A percentile compares a stretch with the other conserved stretches of the same genome.
phyloP scores from a whole-genome alignment of 2,113 vertebrate species.

The Hystrix brachyura region DNA sequence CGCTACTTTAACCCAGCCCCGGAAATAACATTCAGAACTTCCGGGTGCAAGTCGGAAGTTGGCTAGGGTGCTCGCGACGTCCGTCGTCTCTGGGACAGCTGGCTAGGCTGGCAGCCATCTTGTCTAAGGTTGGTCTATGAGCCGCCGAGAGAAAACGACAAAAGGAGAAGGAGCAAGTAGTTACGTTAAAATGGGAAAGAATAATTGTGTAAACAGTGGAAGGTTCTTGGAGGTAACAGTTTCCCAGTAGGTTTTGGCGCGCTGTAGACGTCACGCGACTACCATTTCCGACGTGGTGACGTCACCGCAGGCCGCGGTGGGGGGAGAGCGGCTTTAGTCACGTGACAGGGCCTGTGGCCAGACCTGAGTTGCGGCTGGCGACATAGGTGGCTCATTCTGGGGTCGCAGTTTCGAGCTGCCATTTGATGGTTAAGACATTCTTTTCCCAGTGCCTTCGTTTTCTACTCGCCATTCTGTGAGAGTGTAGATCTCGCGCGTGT shows the following conservation, averaged over 20 bases:
- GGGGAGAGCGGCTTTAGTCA: not conserved
- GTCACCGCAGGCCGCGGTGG: not conserved
- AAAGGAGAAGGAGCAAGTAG: no score
- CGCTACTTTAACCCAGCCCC: not conserved
- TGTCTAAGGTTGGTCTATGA: not conserved
- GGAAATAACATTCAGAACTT: not conserved
- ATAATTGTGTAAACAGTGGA: no score
- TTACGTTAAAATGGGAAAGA: not conserved
- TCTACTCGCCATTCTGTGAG: not conserved
- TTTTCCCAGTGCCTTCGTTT: not conserved
- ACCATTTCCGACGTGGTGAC: not conserved
- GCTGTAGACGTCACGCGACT: not conserved
- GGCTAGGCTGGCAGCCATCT: not conserved
- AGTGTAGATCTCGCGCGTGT: not conserved
- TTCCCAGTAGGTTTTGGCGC: not conserved
- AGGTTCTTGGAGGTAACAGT: not conserved
- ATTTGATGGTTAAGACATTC: not conserved
- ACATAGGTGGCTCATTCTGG: fast-evolving
- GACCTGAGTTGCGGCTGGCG: fast-evolving
- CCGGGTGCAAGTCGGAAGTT: not conserved
- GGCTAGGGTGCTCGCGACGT: not conserved
- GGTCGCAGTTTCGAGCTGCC: fast-evolving
- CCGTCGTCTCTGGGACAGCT: fast-evolving
- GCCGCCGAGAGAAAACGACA: fast-evolving
- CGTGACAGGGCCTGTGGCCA: fast-evolving